Percentiles rank a stretch among this genome's conserved stretches.
These are phyloP conservation scores for Drosophila neoperkinsi DNA, from an alignment of 2,888 invertebrate genomes.

Conservation along the genomic window DNA sequence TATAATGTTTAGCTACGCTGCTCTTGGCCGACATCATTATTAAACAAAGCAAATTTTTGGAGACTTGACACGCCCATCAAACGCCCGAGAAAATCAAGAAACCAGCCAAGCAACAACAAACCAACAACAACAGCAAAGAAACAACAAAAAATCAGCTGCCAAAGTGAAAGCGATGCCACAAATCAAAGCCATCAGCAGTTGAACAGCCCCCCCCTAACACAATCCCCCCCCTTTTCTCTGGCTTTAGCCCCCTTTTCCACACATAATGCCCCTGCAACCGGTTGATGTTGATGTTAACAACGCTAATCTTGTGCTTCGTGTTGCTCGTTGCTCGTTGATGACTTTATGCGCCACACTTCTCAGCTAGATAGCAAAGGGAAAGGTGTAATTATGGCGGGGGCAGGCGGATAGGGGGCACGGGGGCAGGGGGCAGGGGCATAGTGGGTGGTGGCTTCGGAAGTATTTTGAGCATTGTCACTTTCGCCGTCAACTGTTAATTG, in stretches of 20 bases:
- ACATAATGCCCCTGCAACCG: conserved; percentile 37
- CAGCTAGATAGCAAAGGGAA: conserved; percentile 18
- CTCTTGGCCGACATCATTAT: conserved; percentile 52
- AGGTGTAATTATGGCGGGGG: neutral
- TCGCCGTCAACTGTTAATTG: conserved; percentile 20
- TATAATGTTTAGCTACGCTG: conserved; percentile 20
- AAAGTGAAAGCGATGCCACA: conserved; percentile 77
- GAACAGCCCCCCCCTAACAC: neutral
- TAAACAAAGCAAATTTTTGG: conserved; percentile 26
- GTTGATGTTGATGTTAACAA: conserved; percentile 35
- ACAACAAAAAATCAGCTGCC: conserved; percentile 30
- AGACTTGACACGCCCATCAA: conserved; percentile 40
- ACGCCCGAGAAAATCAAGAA: conserved; percentile 7
- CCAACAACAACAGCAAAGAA: conserved; percentile 6
- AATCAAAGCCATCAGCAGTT: conserved; percentile 62
- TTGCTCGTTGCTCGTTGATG: conserved; percentile 20
- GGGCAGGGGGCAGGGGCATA: neutral
- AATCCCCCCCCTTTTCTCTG: neutral
- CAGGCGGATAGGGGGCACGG: too few species aligned
- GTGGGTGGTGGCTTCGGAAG: neutral
- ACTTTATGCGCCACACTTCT: conserved; percentile 58
- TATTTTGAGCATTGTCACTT: conserved; percentile 30
- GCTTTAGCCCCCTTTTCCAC: neutral
- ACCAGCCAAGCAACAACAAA: conserved; percentile 5
- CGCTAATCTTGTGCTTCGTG: conserved; percentile 31